phyloP scores from a whole-genome alignment of 1,140 invertebrate genomes.

The Artemia franciscana region DNA sequence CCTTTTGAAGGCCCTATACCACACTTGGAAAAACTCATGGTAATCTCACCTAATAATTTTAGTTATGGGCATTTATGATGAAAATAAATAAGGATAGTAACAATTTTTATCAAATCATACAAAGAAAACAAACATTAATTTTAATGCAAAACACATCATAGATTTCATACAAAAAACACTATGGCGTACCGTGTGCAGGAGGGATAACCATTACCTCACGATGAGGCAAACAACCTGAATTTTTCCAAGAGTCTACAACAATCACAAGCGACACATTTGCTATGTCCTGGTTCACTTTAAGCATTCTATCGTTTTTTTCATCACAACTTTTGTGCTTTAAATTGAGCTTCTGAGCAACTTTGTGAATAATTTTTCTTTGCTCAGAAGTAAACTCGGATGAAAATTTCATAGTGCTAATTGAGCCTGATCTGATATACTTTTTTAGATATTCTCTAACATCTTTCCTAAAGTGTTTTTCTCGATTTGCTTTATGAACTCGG shows the following conservation, averaged over 20 bases:
- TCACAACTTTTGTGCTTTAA: background rate
- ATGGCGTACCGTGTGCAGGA: no score
- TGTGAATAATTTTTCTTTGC: background rate
- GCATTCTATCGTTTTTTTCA: background rate
- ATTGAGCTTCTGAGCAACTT: background rate
- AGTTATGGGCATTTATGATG: no score
- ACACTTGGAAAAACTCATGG: no score
- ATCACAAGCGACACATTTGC: background rate
- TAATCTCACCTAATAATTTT: no score
- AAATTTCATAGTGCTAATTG: background rate
- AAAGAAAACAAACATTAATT: no score
- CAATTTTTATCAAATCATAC: no score
- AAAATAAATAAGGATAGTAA: no score
- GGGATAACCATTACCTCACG: background rate
- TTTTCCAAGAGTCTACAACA: background rate
- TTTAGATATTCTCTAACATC: background rate
- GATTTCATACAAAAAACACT: no score
- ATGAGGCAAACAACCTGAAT: background rate
- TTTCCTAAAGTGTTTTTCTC: background rate
- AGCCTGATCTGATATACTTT: background rate
- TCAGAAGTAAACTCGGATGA: background rate
- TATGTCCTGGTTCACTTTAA: background rate
- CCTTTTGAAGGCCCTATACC: no score
- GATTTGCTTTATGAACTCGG: background rate
- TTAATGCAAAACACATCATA: no score